Conservation (phyloP, 2,113 vertebrate species). For the Castor canadensis region DNA sequence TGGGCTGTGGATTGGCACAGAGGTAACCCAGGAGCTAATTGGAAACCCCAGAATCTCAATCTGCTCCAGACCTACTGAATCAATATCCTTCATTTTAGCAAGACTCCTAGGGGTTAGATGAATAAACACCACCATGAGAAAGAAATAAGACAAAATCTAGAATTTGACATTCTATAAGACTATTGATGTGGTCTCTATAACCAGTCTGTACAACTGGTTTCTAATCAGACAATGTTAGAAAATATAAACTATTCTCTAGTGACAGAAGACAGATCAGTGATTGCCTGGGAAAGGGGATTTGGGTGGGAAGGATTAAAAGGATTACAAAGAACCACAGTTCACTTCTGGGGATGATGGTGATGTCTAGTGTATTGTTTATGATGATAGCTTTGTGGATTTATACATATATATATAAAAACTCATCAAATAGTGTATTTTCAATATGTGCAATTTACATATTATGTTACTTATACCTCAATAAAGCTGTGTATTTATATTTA, state of each 20-base stretch:
- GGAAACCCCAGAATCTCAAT: not conserved
- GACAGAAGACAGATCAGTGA: not conserved
- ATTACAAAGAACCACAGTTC: not conserved
- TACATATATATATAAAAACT: not conserved
- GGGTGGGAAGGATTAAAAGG: not conserved
- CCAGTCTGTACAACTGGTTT: too few relatives aligned
- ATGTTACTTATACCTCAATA: not conserved
- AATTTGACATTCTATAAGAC: not conserved
- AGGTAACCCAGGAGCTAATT: not conserved
- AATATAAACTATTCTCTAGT: not conserved
- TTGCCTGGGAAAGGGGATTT: not conserved
- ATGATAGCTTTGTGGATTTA: not conserved
- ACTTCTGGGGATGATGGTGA: not conserved
- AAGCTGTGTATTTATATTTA: not conserved
- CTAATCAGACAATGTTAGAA: not conserved
- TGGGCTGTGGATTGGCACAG: not conserved
- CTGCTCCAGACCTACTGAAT: not conserved
- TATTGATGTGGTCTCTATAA: not conserved
- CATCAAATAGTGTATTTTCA: not conserved
- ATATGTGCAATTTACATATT: not conserved
- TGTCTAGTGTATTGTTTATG: not conserved
- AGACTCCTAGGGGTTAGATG: not conserved
- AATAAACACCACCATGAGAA: not conserved
- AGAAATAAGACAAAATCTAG: not conserved
- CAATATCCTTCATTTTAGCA: not conserved